Percentiles rank a stretch among this genome's conserved stretches.
These are phyloP conservation scores for Catagonus wagneri DNA, from an alignment of 2,113 vertebrate species.

Conservation along the genomic window DNA sequence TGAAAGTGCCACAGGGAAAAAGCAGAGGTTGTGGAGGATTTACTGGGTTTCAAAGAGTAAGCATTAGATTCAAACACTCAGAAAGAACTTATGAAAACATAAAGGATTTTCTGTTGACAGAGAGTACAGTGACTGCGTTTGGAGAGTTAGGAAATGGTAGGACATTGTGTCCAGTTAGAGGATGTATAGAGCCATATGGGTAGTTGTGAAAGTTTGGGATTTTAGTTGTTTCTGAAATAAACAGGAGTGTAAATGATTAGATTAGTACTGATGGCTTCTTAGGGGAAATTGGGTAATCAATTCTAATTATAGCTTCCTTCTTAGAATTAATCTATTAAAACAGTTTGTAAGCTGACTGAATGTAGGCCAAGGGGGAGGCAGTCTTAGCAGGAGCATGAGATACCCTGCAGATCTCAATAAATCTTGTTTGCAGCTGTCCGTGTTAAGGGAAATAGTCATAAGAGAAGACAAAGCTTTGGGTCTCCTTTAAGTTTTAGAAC, in stretches of 20 bases:
- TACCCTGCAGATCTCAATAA: not conserved
- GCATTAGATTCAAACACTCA: not conserved
- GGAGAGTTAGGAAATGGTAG: not conserved
- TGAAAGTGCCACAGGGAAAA: not conserved
- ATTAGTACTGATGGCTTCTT: not conserved
- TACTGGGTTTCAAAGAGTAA: not conserved
- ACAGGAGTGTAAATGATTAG: not conserved
- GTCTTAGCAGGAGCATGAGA: not conserved
- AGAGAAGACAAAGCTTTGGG: not conserved
- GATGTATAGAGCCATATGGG: not conserved
- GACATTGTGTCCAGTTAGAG: not conserved
- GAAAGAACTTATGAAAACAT: not conserved
- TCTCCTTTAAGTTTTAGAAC: not conserved
- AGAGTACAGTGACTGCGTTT: no score
- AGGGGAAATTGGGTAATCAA: not conserved
- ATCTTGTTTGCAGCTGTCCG: not conserved
- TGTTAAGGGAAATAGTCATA: not conserved
- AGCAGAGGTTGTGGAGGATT: not conserved
- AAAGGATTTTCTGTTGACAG: not conserved
- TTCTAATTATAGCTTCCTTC: constrained; percentile 42
- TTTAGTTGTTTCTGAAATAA: constrained; percentile 58
- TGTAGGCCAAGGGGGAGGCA: not conserved
- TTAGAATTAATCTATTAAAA: constrained; percentile 28
- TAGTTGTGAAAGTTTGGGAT: not conserved
- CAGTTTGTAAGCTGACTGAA: not conserved